A percentile compares a stretch with the other conserved stretches of the same genome.
phyloP scores from a whole-genome alignment of 2,797 vertebrate genomes.

The Gymnoscopelus microlampas region DNA sequence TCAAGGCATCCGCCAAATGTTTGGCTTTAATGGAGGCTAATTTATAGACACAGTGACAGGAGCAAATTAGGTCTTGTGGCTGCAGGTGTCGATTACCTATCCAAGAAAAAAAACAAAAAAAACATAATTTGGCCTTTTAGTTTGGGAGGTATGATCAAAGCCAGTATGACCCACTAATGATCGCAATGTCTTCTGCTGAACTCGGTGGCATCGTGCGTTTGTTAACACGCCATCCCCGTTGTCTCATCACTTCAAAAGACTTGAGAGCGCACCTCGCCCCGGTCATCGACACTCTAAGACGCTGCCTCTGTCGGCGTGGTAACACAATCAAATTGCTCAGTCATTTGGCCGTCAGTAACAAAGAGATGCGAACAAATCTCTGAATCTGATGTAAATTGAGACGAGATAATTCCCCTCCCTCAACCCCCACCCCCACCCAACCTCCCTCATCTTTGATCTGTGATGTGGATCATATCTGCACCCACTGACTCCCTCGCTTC shows the following conservation, averaged over 20 bases:
- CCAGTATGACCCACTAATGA: conserved; percentile 43
- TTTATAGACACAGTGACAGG: conserved; percentile 59
- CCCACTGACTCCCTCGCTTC: conserved; percentile 38
- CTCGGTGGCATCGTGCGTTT: background rate
- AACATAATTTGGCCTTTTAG: conserved; percentile 62
- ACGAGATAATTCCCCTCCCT: conserved; percentile 46
- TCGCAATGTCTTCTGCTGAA: conserved; percentile 52
- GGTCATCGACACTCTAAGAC: conserved; percentile 56
- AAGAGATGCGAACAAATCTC: conserved; percentile 54
- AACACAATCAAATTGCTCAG: conserved; percentile 66
- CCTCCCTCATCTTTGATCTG: conserved; percentile 62
- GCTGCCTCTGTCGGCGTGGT: conserved; percentile 55
- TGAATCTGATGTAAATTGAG: conserved; percentile 65
- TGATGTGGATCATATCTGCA: conserved; percentile 58
- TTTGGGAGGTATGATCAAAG: conserved; percentile 68
- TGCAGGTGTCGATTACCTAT: conserved; percentile 70
- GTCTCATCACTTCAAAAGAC: conserved; percentile 76
- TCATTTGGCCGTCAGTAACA: conserved; percentile 54
- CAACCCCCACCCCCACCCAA: conserved; percentile 1
- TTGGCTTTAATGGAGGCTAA: conserved; percentile 57
- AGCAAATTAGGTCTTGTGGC: conserved; percentile 63
- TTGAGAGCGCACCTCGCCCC: conserved; percentile 55
- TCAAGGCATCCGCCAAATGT: conserved; percentile 58
- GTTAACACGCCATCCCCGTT: conserved; percentile 20
- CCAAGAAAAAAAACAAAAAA: conserved; percentile 1